Percentiles rank a stretch among this genome's conserved stretches.
phyloP scores from a whole-genome alignment of 2,888 invertebrate species.

The Polymixis flavicincta region DNA sequence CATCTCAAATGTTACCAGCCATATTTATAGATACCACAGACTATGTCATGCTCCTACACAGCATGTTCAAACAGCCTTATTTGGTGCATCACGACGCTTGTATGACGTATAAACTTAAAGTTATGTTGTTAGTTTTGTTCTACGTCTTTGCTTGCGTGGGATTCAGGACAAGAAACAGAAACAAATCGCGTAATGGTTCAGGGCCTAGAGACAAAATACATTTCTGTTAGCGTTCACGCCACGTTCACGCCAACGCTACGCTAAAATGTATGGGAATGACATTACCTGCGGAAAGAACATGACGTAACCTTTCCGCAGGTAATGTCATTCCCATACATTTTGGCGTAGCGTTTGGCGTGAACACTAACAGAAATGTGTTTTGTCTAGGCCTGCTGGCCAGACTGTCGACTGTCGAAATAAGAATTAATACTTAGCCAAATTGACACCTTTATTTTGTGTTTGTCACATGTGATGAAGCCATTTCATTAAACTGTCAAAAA shows the following conservation, averaged over 20 bases:
- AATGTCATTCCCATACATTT: too few species aligned
- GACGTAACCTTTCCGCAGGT: too few species aligned
- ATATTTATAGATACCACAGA: conserved; percentile 35
- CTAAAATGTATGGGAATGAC: too few species aligned
- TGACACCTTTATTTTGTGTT: too few species aligned
- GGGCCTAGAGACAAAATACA: too few species aligned
- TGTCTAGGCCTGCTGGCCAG: too few species aligned
- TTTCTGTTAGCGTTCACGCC: too few species aligned
- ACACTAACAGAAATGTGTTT: too few species aligned
- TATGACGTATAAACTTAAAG: conserved; percentile 49
- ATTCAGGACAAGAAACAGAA: conserved; percentile 5
- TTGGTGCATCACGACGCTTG: conserved; percentile 37
- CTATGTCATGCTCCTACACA: conserved; percentile 45
- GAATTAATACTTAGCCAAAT: not conserved
- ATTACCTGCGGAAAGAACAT: too few species aligned
- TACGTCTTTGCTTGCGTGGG: conserved; percentile 14
- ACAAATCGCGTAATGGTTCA: not conserved
- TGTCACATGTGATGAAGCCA: not conserved
- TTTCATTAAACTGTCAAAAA: not conserved
- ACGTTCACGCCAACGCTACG: too few species aligned
- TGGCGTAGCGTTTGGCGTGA: too few species aligned
- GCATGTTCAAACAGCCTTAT: conserved; percentile 35
- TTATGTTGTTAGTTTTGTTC: conserved; percentile 1
- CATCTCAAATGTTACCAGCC: conserved; percentile 26
- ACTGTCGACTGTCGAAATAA: too few species aligned